Conservation (phyloP, 2,888 invertebrate species). For the Caenorhabditis becei region DNA sequence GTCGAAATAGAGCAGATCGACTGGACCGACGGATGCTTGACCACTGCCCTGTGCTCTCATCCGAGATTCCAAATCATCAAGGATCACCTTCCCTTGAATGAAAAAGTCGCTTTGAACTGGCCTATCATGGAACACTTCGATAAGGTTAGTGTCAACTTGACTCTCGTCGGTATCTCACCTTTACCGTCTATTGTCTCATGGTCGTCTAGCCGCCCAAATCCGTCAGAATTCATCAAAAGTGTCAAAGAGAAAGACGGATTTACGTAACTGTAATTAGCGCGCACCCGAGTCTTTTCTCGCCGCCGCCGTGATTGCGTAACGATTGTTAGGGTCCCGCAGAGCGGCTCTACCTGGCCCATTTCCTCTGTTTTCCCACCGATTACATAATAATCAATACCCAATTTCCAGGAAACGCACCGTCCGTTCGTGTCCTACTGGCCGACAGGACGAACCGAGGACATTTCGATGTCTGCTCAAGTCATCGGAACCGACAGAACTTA, state of each 20-base stretch:
- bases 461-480: constrained; percentile 71
- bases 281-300: constrained; percentile 26
- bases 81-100: constrained; percentile 67
- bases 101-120: constrained; percentile 70
- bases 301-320: constrained; percentile 48
- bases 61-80: constrained; percentile 73
- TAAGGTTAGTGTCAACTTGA: constrained; percentile 45
- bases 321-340: constrained; percentile 1
- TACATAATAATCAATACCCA: background rate
- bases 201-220: constrained; percentile 23
- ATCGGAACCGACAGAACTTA: constrained; percentile 77
- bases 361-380: constrained; percentile 1
- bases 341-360: background rate
- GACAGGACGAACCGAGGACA: constrained; percentile 65
- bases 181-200: background rate
- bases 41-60: constrained; percentile 75
- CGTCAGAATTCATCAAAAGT: constrained; percentile 55
- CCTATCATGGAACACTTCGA: constrained; percentile 72
- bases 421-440: constrained; percentile 74
- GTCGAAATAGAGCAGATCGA: constrained; percentile 74
- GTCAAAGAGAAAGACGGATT: constrained; percentile 44
- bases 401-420: constrained; percentile 70
- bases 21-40: constrained; percentile 77
- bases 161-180: constrained; percentile 6
- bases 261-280: constrained; percentile 60